Percentiles rank a stretch among this genome's conserved stretches.
Conservation (phyloP, 2,113 vertebrate species). For the Cinclus mexicanus region DNA sequence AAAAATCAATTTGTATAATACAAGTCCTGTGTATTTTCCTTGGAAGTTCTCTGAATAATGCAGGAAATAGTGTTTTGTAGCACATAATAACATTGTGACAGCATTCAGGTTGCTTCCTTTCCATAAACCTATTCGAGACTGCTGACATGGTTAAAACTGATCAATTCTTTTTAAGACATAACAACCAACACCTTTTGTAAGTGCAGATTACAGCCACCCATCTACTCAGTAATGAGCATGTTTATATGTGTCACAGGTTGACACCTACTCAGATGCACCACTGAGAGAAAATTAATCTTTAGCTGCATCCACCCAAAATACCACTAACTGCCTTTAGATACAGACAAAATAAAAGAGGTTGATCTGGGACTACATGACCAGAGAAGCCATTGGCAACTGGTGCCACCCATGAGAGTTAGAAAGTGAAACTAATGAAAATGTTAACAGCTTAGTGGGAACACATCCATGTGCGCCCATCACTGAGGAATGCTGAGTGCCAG, state of each 20-base stretch:
- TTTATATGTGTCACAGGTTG: background rate
- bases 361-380: background rate
- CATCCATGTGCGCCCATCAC: rapidly evolving
- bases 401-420: background rate
- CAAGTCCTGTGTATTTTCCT: background rate
- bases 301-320: background rate
- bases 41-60: background rate
- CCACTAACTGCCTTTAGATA: background rate
- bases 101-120: background rate
- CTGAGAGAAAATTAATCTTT: background rate
- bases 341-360: background rate
- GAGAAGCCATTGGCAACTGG: background rate
- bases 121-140: background rate
- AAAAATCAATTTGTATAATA: background rate
- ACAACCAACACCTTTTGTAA: background rate
- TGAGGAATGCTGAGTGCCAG: background rate
- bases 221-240: background rate
- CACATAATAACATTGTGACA: background rate
- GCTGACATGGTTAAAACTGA: background rate
- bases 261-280: background rate
- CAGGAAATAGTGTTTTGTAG: background rate
- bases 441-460: background rate
- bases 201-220: background rate
- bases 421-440: background rate
- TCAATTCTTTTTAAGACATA: background rate